phyloP scores from a whole-genome alignment of 2,797 vertebrate species.

The Premnoplex brunnescens region DNA sequence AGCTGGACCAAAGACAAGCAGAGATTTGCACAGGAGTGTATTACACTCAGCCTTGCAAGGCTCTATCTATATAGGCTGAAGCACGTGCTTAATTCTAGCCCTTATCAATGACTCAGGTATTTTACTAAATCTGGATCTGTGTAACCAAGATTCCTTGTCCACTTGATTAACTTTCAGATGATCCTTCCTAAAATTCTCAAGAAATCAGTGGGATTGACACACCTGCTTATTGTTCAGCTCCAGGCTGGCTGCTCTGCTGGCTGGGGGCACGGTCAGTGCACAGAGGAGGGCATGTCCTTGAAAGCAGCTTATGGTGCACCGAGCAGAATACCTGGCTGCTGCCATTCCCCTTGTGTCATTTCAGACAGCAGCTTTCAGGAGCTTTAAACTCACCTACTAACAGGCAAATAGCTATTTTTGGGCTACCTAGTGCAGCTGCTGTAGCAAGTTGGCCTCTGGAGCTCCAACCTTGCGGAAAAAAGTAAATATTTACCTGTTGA shows the following conservation, averaged over 20 bases:
- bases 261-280: not conserved
- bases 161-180: not conserved
- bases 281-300: not conserved
- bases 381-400: not conserved
- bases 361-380: not conserved
- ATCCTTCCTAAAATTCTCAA: not conserved
- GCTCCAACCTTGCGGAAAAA: not conserved
- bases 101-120: not conserved
- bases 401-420: not conserved
- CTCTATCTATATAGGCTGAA: not conserved
- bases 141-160: not conserved
- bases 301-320: not conserved
- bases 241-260: not conserved
- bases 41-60: not conserved
- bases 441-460: not conserved
- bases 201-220: not conserved
- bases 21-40: not conserved
- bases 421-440: not conserved
- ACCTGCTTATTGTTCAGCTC: not conserved
- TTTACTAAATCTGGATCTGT: not conserved
- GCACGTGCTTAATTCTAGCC: not conserved
- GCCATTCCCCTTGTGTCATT: not conserved
- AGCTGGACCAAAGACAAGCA: not conserved
- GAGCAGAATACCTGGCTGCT: not conserved
- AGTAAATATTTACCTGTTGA: conserved; percentile 5